Evolutionary conservation across 2,888 invertebrate genomes (phyloP).

Genomic region (Dyspetes luteomarginatus): DNA sequence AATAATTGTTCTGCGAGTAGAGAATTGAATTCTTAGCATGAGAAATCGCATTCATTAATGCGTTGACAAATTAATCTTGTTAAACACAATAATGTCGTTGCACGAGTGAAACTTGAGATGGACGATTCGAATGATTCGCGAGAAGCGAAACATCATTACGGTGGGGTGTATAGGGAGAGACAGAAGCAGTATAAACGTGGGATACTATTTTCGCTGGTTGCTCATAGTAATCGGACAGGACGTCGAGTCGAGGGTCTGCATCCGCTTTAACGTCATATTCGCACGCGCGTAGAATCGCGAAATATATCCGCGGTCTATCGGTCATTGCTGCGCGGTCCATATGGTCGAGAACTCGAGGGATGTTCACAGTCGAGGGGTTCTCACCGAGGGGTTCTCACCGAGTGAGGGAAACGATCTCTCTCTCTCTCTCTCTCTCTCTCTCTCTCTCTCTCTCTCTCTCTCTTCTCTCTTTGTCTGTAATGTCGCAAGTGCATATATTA

Average conservation of each 20-base stretch:
- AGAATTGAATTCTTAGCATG: conserved; percentile 3
- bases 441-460: no score
- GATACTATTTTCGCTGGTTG: conserved; percentile 35
- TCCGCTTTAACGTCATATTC: conserved; percentile 58
- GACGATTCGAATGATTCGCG: conserved; percentile 50
- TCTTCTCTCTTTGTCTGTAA: no score
- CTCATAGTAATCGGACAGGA: conserved; percentile 46
- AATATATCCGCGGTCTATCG: conserved; percentile 53
- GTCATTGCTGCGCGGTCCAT: no score
- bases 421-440: no score
- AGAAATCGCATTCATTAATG: conserved; percentile 7
- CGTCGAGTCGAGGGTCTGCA: conserved; percentile 53
- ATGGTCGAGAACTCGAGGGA: conserved; percentile 21
- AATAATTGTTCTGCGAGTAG: not conserved
- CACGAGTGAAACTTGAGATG: conserved; percentile 35
- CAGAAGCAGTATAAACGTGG: conserved; percentile 62
- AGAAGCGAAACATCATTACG: conserved; percentile 18
- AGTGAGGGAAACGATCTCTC: conserved; percentile 23
- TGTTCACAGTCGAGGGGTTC: no score
- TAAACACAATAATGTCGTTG: conserved; percentile 26
- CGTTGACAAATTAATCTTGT: conserved; percentile 23
- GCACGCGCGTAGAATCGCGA: conserved; percentile 52
- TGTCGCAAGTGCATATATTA: no score
- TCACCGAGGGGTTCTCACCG: conserved; percentile 59
- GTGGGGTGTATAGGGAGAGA: conserved; percentile 19